Percentiles rank a stretch among this genome's conserved stretches.
Conservation (phyloP, 2,113 vertebrate species). For the Egretta garzetta region DNA sequence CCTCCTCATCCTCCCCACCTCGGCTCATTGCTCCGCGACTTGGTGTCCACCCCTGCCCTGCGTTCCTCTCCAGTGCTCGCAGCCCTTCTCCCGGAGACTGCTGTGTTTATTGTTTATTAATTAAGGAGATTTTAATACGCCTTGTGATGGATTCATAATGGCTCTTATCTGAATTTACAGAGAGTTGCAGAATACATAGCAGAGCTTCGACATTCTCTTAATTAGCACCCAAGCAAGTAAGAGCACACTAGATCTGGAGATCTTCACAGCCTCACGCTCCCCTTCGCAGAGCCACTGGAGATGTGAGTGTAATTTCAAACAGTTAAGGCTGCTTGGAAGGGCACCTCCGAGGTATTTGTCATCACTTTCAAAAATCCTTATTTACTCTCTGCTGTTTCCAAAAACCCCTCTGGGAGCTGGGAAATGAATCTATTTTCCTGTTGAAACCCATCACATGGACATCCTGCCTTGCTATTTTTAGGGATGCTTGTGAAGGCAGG, state of each 20-base stretch:
- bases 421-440: conserved; percentile 26
- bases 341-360: conserved; percentile 5
- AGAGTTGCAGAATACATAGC: not conserved
- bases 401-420: not conserved
- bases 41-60: not conserved
- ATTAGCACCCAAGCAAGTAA: conserved; percentile 4
- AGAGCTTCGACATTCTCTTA: not conserved
- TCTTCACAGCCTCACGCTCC: not conserved
- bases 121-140: not conserved
- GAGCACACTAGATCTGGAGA: not conserved
- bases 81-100: not conserved
- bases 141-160: conserved; percentile 24
- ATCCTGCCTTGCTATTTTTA: not conserved
- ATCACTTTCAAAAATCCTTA: not conserved
- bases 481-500: not conserved
- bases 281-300: not conserved
- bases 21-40: accelerated
- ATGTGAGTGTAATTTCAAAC: not conserved
- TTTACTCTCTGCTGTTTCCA: not conserved
- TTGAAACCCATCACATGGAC: not conserved
- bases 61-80: not conserved
- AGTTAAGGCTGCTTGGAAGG: not conserved
- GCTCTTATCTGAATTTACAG: conserved; percentile 15
- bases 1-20: not conserved
- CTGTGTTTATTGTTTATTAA: not conserved